Base-by-base conservation (phyloP, 2,797 vertebrate species). In the Sebastolobus altivelis region DNA sequence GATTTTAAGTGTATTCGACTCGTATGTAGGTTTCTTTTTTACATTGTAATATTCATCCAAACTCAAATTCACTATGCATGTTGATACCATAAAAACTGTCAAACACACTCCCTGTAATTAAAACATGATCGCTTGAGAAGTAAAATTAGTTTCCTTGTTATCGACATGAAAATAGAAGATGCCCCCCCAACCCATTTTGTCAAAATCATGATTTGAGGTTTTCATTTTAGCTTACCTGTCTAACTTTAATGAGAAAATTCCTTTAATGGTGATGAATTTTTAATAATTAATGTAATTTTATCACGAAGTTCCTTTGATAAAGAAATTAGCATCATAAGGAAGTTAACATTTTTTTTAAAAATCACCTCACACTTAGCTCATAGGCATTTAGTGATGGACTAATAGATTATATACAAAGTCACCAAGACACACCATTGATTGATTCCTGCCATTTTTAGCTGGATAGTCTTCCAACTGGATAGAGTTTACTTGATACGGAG, bases 141-240 rank as follows among this genome's bases (percentile, higher is more conserved):
- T 78, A 54, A 59, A 60, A 65, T 82, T 14, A 56, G 14, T 59
- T 25, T 78, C 18, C 3, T 46, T 63, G 20, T 75, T 69, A 67
- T 73, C 6, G 25, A 65, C 56, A 63, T 20, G 25, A 31, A 74
- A 75, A 61, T 27, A 62, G 59, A 72, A 69, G 70, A 74, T 73
- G 46, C 6, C 5, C 35, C 46, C 11, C 18, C 4, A n/a, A 70
- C 33, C 68, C 52, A 38, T 65, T 14, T 40, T 63, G 27, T 80
- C 81, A 83, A 73, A 77, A 72, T 22, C 11, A 18, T 46, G 52
- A 73, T 80, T 59, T 81, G 35, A 69, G 8, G 20, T 29, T 59
- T 81, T 77, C 4, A 81, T 81, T 81, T 69, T 2, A 38, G n/a
- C 27, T 65, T 49, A 66, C 59, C 43, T 81, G 75, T 80, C 67